Evolutionary conservation across 2,113 vertebrate genomes (phyloP).

Genomic region (Oncorhynchus keta): DNA sequence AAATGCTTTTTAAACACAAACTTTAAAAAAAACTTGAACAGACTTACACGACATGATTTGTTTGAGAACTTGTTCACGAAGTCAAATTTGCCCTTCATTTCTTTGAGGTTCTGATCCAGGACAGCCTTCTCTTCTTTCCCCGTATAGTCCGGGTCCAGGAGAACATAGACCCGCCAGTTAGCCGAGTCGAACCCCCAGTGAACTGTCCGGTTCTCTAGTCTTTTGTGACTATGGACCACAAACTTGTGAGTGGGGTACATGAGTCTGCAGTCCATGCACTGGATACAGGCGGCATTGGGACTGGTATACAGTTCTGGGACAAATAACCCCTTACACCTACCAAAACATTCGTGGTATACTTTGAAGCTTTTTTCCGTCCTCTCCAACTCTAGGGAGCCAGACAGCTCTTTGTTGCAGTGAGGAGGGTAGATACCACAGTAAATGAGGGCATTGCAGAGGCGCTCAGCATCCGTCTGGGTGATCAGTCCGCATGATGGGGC

Average conservation of each 20-base stretch:
- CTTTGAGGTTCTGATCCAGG: constrained; percentile 86
- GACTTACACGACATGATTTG: constrained; percentile 88
- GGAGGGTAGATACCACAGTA: constrained; percentile 90
- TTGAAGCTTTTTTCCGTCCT: constrained; percentile 89
- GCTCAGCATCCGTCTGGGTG: constrained; percentile 96
- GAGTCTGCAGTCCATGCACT: constrained; percentile 96
- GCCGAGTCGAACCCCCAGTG: constrained; percentile 99
- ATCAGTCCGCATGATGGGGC: constrained; percentile 97
- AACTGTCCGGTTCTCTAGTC: constrained; percentile 94
- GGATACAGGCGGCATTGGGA: constrained; percentile 90
- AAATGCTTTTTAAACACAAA: too few species aligned
- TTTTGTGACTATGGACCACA: constrained; percentile 96
- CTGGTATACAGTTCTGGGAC: constrained; percentile 92
- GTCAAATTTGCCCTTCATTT: constrained; percentile 94
- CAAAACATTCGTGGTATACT: constrained; percentile 97
- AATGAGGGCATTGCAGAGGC: constrained; percentile 94
- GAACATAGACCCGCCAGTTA: constrained; percentile 96
- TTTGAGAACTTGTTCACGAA: constrained; percentile 85
- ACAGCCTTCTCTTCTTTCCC: constrained; percentile 87
- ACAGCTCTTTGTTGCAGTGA: constrained; percentile 86
- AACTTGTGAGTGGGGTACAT: constrained; percentile 96
- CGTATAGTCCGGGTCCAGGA: constrained; percentile 92
- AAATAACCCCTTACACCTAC: constrained; percentile 91
- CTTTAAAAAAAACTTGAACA: background rate
- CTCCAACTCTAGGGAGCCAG: constrained; percentile 85